Evolutionary conservation across 2,113 vertebrate species (phyloP), one percentile per base, ranked within the genome.

Genomic region (Cheilinus undulatus): DNA sequence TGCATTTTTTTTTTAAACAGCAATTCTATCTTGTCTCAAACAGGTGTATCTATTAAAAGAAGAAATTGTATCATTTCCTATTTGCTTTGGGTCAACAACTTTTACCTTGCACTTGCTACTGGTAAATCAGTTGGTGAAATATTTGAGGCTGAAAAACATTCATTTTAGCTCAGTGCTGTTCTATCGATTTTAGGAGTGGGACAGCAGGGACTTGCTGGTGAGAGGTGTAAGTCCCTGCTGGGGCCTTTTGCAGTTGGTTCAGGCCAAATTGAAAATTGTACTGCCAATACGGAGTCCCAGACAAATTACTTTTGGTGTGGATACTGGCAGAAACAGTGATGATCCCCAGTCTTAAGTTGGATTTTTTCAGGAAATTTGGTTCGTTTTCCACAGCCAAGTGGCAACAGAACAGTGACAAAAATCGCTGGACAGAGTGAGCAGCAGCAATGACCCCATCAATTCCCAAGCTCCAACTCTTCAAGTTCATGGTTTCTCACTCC

Each of bases 191-290:
- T 23, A 73, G 11, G 66, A 52, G 26, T 28, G 34, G 61, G 19
- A 15, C n/a, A 38, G 83, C 69, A n/a, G n/a, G n/a, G n/a, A n/a
- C 62, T 78, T 36, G 38, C 59, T 69, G 68, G 66, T 71, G 62
- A 59, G 12, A 67, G 34, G 34, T 58, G 42, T 73, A 2, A 1
- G 50, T 58, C 28, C 58, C 63, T 13, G 17, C 34, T 36, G 67
- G 74, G 43, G 30, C 50, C 28, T 54, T 85, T 58, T 76, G 28
- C 38, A 80, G 52, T 88, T 82, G 58, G 83, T 85, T 67, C 59
- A 46, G 64, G 57, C 43, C 69, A 78, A 82, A 74, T 23, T 53
- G 8, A 38, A 20, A 49, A 46, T 19, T 7, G 0, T 51, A 43
- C 49, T 20, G 30, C 23, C 38, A 17, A 22, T 53, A 26, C 1